phyloP scores from a whole-genome alignment of 2,113 vertebrate species.

The Argyrosomus japonicus region DNA sequence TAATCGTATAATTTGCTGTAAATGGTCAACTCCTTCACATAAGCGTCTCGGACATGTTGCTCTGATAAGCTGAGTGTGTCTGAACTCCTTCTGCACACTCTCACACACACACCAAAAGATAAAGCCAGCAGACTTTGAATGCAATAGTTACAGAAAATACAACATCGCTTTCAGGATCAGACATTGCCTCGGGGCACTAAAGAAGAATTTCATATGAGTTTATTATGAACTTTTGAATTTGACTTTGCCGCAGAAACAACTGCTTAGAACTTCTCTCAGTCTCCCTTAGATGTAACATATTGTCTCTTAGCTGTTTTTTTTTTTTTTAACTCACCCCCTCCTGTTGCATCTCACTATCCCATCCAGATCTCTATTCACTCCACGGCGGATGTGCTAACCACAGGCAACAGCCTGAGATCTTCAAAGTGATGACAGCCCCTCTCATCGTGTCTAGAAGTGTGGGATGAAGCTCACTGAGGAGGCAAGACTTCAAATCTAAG shows the following conservation, averaged over 20 bases:
- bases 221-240: neutral
- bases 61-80: too few relatives aligned
- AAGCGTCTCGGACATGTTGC: too few relatives aligned
- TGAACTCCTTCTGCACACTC: too few relatives aligned
- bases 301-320: neutral
- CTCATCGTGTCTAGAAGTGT: neutral
- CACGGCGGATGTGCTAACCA: neutral
- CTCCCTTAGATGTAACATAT: neutral
- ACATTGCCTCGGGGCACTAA: neutral
- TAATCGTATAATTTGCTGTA: neutral
- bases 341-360: neutral
- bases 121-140: neutral
- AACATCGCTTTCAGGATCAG: neutral
- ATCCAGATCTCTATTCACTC: conserved; percentile 1
- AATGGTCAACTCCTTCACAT: neutral
- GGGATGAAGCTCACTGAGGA: conserved; percentile 5
- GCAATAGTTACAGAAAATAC: neutral
- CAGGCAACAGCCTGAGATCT: conserved; percentile 4
- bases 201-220: neutral
- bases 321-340: neutral
- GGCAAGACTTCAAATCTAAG: neutral
- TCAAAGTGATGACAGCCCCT: conserved; percentile 26
- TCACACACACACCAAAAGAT: too few relatives aligned
- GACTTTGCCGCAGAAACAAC: neutral
- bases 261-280: neutral